Evolutionary conservation across 2,888 invertebrate species (phyloP), one percentile per base, ranked within the genome.

Genomic region (Metalampra italica): DNA sequence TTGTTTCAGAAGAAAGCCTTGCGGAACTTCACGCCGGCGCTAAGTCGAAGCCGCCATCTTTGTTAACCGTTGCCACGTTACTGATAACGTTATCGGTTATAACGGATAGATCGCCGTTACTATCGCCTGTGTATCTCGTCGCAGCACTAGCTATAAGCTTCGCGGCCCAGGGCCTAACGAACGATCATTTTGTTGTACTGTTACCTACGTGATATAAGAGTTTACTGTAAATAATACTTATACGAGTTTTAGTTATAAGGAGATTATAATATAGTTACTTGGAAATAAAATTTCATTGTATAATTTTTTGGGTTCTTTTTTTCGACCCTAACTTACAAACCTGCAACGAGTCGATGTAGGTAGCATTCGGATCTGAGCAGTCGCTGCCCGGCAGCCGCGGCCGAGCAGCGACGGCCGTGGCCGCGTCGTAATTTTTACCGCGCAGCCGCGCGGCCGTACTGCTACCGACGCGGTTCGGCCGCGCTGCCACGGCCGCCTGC

Each of bases 1-100:
- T 88, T 87, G 86, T 89, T 89, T 50, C 86, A 87, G 83, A 80
- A 88, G 87, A 90, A 82, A 90, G 90, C 62, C 80, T 90, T 47
- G 90, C 90, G 0, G 90, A 90, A 53, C 78, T 90, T 1, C 90
- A 90, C 63, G 89, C 88, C 14, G 78, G 78, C 0, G 69, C 72
- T 1, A 60, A 59, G 43, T 63, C 75, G 1, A 63, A 70, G 8
- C 72, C 74, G 11, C 72, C 76, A 2, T 72, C 82, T n/a, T 62
- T 78, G 29, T 59, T 64, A 49, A 63, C 71, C 2, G 64, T 76
- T 15, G 63, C 68, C 47, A 55, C 62, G 15, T 54, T 78, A 59
- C 54, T 77, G 30, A 47, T 72, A 60, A 66, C 74, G 42, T 46
- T 71, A 59, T 56, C 57, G 30, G 37, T 64, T 50, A 47, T 30